Conservation (phyloP, 2,797 vertebrate genomes). For the Glyptemys insculpta region DNA sequence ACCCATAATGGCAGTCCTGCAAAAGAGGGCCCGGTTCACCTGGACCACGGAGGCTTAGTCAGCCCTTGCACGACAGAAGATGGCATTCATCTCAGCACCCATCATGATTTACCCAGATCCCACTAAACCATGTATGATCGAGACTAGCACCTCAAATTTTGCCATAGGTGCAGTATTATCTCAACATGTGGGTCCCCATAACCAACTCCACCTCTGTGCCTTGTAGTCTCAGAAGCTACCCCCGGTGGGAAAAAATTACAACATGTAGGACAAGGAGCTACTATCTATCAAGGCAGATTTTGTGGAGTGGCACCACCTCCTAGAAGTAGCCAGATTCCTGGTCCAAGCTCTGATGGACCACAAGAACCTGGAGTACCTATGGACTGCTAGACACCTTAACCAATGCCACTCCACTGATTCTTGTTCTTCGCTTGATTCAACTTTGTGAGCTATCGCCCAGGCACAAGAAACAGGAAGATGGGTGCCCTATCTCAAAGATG, state of each 20-base stretch:
- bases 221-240: neutral
- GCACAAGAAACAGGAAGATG: neutral
- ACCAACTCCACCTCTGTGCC: neutral
- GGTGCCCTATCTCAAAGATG: neutral
- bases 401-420: neutral
- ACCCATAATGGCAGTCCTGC: too few species aligned
- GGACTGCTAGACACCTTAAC: neutral
- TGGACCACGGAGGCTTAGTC: too few species aligned
- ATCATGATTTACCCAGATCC: neutral
- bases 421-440: neutral
- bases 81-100: neutral
- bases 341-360: neutral
- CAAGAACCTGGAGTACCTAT: neutral
- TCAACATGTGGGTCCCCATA: neutral
- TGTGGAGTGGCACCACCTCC: neutral
- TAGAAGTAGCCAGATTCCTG: neutral
- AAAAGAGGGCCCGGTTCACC: too few species aligned
- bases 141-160: neutral
- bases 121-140: neutral
- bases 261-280: neutral
- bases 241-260: neutral
- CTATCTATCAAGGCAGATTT: neutral
- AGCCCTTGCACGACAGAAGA: too few species aligned
- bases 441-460: neutral
- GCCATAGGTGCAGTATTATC: neutral